phyloP scores from a whole-genome alignment of 2,888 invertebrate genomes.

The Tromatobia lineatoria region DNA sequence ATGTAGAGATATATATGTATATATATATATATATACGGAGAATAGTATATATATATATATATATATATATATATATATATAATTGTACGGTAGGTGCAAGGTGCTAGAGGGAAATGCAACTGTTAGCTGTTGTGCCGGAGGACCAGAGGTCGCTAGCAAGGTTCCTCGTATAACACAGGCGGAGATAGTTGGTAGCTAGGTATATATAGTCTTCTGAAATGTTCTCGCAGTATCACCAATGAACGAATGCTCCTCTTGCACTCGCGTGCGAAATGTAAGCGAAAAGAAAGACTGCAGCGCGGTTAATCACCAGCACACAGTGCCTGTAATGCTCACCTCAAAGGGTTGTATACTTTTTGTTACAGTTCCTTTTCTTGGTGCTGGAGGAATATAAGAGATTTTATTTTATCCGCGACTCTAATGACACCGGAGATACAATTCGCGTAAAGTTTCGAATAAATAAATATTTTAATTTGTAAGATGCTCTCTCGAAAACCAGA shows the following conservation, averaged over 20 bases:
- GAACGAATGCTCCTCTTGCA: slow-evolving; percentile 32
- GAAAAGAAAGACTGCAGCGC: slow-evolving; percentile 13
- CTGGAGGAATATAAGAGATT: background rate
- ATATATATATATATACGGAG: no score
- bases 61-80: no score
- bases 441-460: background rate
- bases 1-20: no score
- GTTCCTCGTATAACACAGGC: slow-evolving; percentile 50
- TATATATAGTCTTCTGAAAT: background rate
- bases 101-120: slow-evolving; percentile 54
- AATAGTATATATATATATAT: no score
- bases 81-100: slow-evolving; percentile 16
- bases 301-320: slow-evolving; percentile 47
- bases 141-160: slow-evolving; percentile 51
- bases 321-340: slow-evolving; percentile 6
- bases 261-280: slow-evolving; percentile 28
- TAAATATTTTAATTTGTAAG: background rate
- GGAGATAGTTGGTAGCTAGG: slow-evolving; percentile 9
- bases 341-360: slow-evolving; percentile 6
- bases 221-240: slow-evolving; percentile 34
- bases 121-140: slow-evolving; percentile 50
- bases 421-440: background rate
- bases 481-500: background rate
- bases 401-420: background rate
- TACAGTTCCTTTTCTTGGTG: background rate